These are phyloP conservation scores for Naso thynnoides DNA, from an alignment of 2,797 vertebrate genomes.

Conservation along the genomic window DNA sequence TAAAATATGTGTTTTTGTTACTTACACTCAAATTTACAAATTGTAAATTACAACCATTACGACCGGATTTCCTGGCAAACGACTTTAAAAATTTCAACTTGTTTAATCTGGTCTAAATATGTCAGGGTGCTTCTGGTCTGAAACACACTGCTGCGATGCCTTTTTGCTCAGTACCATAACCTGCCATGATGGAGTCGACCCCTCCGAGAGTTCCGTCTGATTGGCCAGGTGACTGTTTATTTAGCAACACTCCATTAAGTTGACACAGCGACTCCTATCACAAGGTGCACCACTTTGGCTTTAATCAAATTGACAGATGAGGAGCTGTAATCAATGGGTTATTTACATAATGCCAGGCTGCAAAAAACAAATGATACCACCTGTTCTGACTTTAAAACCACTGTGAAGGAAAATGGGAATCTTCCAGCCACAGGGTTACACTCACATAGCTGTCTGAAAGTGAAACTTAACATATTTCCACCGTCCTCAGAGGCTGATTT, in stretches of 20 bases:
- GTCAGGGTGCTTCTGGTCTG: conserved; percentile 16
- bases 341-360: conserved; percentile 67
- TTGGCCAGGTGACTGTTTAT: conserved; percentile 67
- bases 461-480: not conserved
- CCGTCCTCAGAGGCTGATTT: not conserved
- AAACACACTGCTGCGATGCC: not conserved
- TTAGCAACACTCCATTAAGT: conserved; percentile 74
- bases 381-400: conserved; percentile 36
- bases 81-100: conserved; percentile 23
- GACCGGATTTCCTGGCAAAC: no score
- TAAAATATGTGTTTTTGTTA: no score
- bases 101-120: conserved; percentile 32
- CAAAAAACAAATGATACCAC: conserved; percentile 47
- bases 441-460: not conserved
- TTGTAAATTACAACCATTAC: no score
- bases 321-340: conserved; percentile 69
- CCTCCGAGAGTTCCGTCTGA: conserved; percentile 33
- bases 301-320: conserved; percentile 74
- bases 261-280: conserved; percentile 62
- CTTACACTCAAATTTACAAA: no score
- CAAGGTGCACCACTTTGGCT: conserved; percentile 61
- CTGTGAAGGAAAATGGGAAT: not conserved
- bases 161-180: conserved; percentile 3
- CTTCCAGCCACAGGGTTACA: not conserved
- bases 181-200: conserved; percentile 29